These are phyloP conservation scores for Chymomyza fuscimana DNA, from an alignment of 2,888 invertebrate species.

Conservation along the genomic window DNA sequence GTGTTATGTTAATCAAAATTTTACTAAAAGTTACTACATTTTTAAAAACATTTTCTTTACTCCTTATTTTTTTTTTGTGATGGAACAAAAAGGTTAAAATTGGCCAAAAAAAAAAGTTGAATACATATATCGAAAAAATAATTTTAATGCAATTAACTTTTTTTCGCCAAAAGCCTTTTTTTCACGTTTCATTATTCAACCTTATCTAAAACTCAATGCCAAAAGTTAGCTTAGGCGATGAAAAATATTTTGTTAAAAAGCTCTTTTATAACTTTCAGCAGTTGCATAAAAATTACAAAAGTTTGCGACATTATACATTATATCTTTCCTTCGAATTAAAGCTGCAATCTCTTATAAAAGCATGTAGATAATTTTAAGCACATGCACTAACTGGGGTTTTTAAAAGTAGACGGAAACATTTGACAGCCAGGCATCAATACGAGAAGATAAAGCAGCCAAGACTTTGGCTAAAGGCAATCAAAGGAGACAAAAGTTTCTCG, in stretches of 20 bases:
- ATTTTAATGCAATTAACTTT: too few relatives aligned
- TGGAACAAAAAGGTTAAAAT: too few relatives aligned
- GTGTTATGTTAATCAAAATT: too few relatives aligned
- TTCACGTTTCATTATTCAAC: too few relatives aligned
- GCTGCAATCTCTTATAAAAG: not conserved
- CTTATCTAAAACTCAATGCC: too few relatives aligned
- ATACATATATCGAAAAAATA: too few relatives aligned
- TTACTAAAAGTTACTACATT: too few relatives aligned
- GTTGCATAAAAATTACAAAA: not conserved
- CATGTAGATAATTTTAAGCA: not conserved
- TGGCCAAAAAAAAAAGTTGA: too few relatives aligned
- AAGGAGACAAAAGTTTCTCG: slow-evolving; percentile 58
- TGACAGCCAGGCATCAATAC: slow-evolving; percentile 22
- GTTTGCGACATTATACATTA: not conserved
- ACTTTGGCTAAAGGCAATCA: not conserved
- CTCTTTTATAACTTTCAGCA: not conserved
- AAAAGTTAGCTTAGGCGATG: not conserved
- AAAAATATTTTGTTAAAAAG: not conserved
- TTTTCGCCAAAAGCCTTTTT: too few relatives aligned
- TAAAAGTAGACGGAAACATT: slow-evolving; percentile 22
- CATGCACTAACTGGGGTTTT: not conserved
- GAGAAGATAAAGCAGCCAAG: slow-evolving; percentile 20
- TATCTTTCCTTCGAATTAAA: not conserved
- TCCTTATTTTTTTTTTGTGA: too few relatives aligned
- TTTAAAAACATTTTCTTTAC: too few relatives aligned